Evolutionary conservation across 2,113 vertebrate species (phyloP), one percentile per base, ranked within the genome.

Genomic region (Nyctereutes procyonoides): DNA sequence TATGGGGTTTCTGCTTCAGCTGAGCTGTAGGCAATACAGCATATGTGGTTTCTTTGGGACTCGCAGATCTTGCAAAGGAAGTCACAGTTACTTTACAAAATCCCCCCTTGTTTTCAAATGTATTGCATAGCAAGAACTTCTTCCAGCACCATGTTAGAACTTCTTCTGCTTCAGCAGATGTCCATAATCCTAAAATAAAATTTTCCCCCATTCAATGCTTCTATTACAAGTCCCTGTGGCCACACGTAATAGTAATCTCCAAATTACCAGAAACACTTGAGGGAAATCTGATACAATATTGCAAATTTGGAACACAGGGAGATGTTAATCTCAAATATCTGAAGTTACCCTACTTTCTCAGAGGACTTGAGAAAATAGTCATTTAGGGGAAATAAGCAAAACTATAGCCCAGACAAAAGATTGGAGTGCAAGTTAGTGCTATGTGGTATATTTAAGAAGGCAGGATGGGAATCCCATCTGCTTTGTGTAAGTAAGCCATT

Each of bases 91-190:
- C 69, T 73, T 85, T 55, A 81, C 38, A 32, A 90, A 95, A 84
- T 71, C 24, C 56, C 11, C 30, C 28, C 63, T 88, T 93, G 43
- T 86, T 79, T 73, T 58, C 84, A 93, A 94, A 89, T 67, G 35
- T 17, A 32, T 43, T 62, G 14, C 53, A 90, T 32, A 65, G n/a
- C 55, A 85, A 67, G 95, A 92, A 83, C 32, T 81, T 93, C 28
- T 51, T 80, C 83, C 15, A 10, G 65, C 19, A 38, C 81, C 10
- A 13, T 63, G 38, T 35, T 71, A 85, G 58, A 82, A 12, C 20
- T 93, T 53, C 38, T 63, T 95, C 71, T 63, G 65, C 82, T 67
- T 86, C 67, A 82, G 69, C 62, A 97, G 79, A 83, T 89, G 94
- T 93, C 69, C 79, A 13, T 48, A 28, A 8, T 73, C 53, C 51